Evolutionary conservation across 2,888 invertebrate species (phyloP).

Genomic region (Copidosoma aretas): DNA sequence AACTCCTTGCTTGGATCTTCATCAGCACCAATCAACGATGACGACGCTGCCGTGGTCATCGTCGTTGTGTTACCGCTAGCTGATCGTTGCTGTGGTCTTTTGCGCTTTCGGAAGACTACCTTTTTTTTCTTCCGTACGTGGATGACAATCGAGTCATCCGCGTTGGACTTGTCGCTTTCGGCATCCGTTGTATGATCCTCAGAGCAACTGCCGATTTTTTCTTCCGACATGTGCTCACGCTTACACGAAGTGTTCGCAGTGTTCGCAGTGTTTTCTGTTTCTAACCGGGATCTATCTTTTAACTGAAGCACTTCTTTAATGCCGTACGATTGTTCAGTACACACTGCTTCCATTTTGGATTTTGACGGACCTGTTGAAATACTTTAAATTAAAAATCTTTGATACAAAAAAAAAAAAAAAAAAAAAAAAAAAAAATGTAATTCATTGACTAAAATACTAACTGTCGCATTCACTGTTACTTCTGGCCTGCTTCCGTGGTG

Average conservation of each 20-base stretch:
- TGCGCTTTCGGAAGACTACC: constrained; percentile 50
- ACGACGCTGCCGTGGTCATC: constrained; percentile 8
- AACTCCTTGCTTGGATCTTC: constrained; percentile 40
- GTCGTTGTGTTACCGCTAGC: constrained; percentile 41
- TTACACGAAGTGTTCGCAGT: neutral
- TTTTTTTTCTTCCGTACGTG: constrained; percentile 67
- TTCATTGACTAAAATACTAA: constrained; percentile 30
- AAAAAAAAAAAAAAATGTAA: too few species aligned
- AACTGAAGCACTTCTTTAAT: constrained; percentile 20
- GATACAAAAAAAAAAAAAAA: too few species aligned
- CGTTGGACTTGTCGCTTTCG: constrained; percentile 63
- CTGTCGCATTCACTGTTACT: constrained; percentile 56
- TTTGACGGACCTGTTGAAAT: constrained; percentile 62
- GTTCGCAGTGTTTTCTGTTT: constrained; percentile 4
- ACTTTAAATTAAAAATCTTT: neutral
- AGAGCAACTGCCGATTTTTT: constrained; percentile 33
- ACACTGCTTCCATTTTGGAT: constrained; percentile 66
- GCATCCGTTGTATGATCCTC: constrained; percentile 53
- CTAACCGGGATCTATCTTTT: constrained; percentile 18
- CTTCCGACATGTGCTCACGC: constrained; percentile 19
- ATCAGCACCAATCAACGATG: neutral
- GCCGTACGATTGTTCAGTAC: constrained; percentile 50
- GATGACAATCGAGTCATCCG: constrained; percentile 65
- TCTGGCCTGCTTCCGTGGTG: constrained; percentile 70
- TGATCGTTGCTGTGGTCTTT: constrained; percentile 64